These are phyloP conservation scores for Limonius californicus DNA, from an alignment of 1,140 invertebrate species.

Conservation along the genomic window DNA sequence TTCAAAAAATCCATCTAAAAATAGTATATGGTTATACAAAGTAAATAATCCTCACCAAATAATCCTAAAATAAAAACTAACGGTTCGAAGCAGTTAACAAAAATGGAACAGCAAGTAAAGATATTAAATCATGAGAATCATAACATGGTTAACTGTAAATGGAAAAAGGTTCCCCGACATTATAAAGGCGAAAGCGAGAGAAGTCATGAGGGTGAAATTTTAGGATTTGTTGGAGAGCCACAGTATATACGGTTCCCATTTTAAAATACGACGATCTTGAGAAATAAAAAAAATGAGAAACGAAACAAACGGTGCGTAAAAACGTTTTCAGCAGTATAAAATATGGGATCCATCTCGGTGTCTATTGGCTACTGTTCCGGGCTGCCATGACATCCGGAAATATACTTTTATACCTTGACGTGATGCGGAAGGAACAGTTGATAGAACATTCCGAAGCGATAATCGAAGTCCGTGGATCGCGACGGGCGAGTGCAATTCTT, in stretches of 20 bases:
- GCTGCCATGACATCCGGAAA: constrained; percentile 8
- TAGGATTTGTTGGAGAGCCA: not conserved
- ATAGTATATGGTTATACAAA: too few relatives aligned
- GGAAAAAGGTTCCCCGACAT: not conserved
- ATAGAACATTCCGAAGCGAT: constrained; percentile 11
- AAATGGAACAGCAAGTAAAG: not conserved
- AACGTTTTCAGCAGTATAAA: constrained; percentile 14
- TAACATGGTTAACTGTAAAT: not conserved
- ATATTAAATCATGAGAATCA: not conserved
- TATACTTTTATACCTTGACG: constrained; percentile 14
- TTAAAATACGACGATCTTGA: constrained; percentile 4
- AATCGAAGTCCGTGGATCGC: not conserved
- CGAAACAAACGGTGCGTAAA: constrained; percentile 12
- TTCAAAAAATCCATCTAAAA: too few relatives aligned
- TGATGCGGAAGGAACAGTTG: constrained; percentile 10
- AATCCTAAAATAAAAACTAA: too few relatives aligned
- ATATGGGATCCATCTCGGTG: constrained; percentile 11
- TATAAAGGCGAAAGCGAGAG: not conserved
- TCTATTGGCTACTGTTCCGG: constrained; percentile 14
- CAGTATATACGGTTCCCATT: not conserved
- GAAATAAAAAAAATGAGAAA: constrained; percentile 15
- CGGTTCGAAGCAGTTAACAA: too few relatives aligned
- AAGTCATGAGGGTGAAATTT: not conserved
- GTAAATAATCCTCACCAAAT: too few relatives aligned
- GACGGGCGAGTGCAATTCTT: constrained; percentile 3